These are phyloP conservation scores for Vespertilio murinus DNA, from an alignment of 2,797 vertebrate species.

Conservation along the genomic window DNA sequence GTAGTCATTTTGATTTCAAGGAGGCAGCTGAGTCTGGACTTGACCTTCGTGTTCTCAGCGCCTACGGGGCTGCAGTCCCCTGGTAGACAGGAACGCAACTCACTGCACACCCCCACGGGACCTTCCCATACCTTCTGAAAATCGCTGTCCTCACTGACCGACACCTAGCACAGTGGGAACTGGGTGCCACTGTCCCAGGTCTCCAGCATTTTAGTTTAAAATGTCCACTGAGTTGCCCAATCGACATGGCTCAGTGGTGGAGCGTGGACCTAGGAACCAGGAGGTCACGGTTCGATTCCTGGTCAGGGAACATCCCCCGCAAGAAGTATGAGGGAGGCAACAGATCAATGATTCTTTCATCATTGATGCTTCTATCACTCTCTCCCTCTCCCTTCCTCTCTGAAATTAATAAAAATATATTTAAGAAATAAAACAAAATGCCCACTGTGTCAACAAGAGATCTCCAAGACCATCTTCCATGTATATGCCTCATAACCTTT, in stretches of 20 bases:
- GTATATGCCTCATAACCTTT: not conserved
- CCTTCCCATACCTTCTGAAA: not conserved
- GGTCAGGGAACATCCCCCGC: not conserved
- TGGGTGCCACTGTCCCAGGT: rapidly evolving
- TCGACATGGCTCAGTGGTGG: not conserved
- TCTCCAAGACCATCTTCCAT: no score
- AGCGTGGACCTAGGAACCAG: not conserved
- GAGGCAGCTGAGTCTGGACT: not conserved
- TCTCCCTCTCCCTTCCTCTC: not conserved
- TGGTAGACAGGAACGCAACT: rapidly evolving
- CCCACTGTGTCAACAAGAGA: not conserved
- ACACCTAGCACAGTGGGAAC: rapidly evolving
- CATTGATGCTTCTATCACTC: not conserved
- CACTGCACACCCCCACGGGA: not conserved
- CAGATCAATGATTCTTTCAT: not conserved
- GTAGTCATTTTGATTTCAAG: not conserved
- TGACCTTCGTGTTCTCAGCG: not conserved
- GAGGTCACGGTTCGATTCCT: not conserved
- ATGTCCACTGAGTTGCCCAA: not conserved
- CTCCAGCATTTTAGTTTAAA: not conserved
- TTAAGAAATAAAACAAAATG: not conserved
- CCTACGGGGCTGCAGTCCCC: no score
- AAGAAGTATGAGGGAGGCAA: not conserved
- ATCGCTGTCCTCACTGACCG: not conserved
- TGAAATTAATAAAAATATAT: not conserved